These are phyloP conservation scores for Chionomys nivalis DNA, from an alignment of 2,113 vertebrate genomes.

Conservation along the genomic window DNA sequence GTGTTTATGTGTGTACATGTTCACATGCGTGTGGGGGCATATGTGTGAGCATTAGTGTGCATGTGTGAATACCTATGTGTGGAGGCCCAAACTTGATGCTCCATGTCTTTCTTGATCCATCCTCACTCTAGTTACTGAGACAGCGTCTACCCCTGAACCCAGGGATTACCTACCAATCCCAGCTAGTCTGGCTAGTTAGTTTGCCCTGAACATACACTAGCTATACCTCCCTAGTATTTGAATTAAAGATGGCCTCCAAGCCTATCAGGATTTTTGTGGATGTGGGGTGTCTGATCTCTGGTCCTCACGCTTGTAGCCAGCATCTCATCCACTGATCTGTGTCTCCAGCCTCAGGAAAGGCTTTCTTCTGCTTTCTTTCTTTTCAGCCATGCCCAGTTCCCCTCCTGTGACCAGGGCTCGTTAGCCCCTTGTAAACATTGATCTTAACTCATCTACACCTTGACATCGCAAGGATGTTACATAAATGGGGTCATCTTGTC, in stretches of 20 bases:
- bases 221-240: not conserved
- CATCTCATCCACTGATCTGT: not conserved
- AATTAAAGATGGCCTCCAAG: not conserved
- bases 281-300: not conserved
- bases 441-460: not conserved
- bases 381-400: rapidly evolving
- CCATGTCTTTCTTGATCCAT: not conserved
- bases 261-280: not conserved
- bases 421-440: not conserved
- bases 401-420: rapidly evolving
- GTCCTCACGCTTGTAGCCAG: not conserved
- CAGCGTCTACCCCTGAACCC: not conserved
- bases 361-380: not conserved
- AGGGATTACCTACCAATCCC: not conserved
- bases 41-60: not conserved
- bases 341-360: not conserved
- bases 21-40: not conserved
- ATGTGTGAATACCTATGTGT: not conserved
- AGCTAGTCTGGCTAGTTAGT: not conserved
- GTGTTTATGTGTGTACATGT: not conserved
- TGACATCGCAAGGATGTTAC: not conserved
- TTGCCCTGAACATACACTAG: not conserved
- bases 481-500: not conserved
- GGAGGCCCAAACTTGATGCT: rapidly evolving
- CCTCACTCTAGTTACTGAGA: not conserved